A percentile compares a stretch with the other conserved stretches of the same genome.
Conservation (phyloP, 2,113 vertebrate genomes). For the Suncus etruscus region DNA sequence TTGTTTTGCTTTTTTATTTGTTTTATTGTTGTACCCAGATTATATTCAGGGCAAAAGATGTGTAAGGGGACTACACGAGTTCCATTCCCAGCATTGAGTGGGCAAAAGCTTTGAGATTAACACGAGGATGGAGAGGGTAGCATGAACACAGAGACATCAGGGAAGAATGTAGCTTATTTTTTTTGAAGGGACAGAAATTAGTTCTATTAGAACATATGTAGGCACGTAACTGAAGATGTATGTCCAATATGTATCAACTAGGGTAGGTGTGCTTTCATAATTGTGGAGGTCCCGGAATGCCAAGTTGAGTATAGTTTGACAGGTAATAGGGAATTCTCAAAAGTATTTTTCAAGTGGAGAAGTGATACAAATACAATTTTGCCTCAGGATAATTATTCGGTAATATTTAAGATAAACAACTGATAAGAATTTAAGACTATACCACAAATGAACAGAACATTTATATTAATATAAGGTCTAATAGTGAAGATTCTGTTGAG, state of each 20-base stretch:
- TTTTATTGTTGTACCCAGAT: too few species aligned
- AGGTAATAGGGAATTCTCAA: conserved; percentile 13
- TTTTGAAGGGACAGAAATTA: neutral
- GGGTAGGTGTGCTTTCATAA: neutral
- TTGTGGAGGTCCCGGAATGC: neutral
- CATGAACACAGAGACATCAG: neutral
- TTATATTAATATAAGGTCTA: neutral
- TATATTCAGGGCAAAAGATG: too few species aligned
- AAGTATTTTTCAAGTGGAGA: neutral
- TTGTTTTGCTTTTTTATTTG: too few species aligned
- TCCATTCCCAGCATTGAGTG: too few species aligned
- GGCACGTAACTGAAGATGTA: neutral
- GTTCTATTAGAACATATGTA: neutral
- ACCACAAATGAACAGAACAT: neutral
- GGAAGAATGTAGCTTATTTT: neutral
- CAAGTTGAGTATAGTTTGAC: neutral
- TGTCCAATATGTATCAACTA: neutral
- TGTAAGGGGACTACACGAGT: too few species aligned
- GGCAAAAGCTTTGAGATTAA: neutral
- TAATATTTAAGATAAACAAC: neutral
- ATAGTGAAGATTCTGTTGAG: neutral
- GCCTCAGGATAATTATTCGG: conserved; percentile 1
- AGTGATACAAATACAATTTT: neutral
- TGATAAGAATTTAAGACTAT: neutral
- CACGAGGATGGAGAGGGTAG: neutral